Conservation (phyloP, 2,113 vertebrate species). For the Proterorhinus semilunaris region DNA sequence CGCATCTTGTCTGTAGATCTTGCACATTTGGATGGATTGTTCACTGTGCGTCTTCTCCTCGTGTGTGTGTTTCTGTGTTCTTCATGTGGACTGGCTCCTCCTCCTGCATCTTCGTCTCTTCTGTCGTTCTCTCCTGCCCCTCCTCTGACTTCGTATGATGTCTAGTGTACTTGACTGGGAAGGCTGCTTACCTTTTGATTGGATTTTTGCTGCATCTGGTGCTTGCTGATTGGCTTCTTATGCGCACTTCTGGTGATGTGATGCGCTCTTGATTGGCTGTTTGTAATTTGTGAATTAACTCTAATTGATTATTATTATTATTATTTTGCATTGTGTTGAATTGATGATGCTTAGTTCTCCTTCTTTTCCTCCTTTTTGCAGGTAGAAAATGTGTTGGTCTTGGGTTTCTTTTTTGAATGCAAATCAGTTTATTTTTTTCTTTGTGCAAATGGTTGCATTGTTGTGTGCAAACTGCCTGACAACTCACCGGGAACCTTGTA, state of each 20-base stretch:
- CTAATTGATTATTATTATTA: slow-evolving; percentile 46
- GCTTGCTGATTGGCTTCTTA: slow-evolving; percentile 80
- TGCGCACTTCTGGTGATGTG: slow-evolving; percentile 75
- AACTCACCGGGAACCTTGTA: slow-evolving; percentile 65
- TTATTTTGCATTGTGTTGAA: slow-evolving; percentile 73
- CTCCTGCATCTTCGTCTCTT: slow-evolving; percentile 67
- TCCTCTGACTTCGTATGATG: slow-evolving; percentile 64
- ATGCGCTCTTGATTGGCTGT: slow-evolving; percentile 75
- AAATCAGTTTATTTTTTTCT: slow-evolving; percentile 60
- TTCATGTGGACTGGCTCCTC: slow-evolving; percentile 73
- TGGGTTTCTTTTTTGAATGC: slow-evolving; percentile 74
- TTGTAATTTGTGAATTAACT: slow-evolving; percentile 74
- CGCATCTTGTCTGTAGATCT: slow-evolving; percentile 53
- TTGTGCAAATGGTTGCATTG: slow-evolving; percentile 60
- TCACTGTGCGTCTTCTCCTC: slow-evolving; percentile 54
- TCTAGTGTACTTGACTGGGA: slow-evolving; percentile 67
- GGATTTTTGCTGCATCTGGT: slow-evolving; percentile 77
- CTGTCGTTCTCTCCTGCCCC: slow-evolving; percentile 51
- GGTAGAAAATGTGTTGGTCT: slow-evolving; percentile 64
- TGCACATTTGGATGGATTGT: slow-evolving; percentile 69
- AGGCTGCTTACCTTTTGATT: slow-evolving; percentile 74
- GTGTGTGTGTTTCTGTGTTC: slow-evolving; percentile 62
- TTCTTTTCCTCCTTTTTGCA: slow-evolving; percentile 61
- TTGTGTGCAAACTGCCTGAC: slow-evolving; percentile 68
- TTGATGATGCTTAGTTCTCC: slow-evolving; percentile 72